These are phyloP conservation scores for Mya arenaria DNA, from an alignment of 1,140 invertebrate species.

Conservation along the genomic window DNA sequence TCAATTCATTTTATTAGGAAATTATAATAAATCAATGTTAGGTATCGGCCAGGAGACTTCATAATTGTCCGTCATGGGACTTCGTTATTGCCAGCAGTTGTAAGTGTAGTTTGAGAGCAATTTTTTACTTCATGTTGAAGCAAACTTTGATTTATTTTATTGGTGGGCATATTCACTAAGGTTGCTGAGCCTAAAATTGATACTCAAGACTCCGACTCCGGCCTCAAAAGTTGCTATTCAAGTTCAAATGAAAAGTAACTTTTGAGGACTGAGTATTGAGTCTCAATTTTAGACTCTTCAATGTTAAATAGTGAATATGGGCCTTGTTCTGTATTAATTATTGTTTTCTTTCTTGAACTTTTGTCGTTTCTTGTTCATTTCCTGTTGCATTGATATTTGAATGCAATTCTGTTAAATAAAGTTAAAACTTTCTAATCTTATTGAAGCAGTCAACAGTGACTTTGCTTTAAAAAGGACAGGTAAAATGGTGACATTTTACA, in stretches of 20 bases:
- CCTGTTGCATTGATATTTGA: too few relatives aligned
- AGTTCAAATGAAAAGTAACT: neutral
- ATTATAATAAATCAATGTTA: neutral
- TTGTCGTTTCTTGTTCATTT: too few relatives aligned
- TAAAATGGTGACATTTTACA: too few relatives aligned
- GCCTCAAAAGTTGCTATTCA: neutral
- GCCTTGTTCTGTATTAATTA: too few relatives aligned
- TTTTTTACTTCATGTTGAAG: neutral
- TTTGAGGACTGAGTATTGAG: neutral
- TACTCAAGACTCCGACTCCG: neutral
- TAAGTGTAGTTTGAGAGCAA: neutral
- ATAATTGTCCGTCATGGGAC: neutral
- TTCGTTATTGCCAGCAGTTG: neutral
- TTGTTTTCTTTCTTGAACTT: too few relatives aligned
- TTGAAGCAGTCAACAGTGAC: too few relatives aligned
- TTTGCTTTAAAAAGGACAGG: too few relatives aligned
- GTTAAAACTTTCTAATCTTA: too few relatives aligned
- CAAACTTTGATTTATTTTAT: neutral
- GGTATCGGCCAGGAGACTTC: neutral
- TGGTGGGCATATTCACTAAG: neutral
- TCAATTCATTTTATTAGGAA: neutral
- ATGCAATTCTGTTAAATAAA: too few relatives aligned
- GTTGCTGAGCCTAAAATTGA: neutral
- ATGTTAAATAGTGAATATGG: too few relatives aligned
- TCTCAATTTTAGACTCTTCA: too few relatives aligned